Evolutionary conservation across 2,888 invertebrate species (phyloP).

Genomic region (Teleogryllus oceanicus): DNA sequence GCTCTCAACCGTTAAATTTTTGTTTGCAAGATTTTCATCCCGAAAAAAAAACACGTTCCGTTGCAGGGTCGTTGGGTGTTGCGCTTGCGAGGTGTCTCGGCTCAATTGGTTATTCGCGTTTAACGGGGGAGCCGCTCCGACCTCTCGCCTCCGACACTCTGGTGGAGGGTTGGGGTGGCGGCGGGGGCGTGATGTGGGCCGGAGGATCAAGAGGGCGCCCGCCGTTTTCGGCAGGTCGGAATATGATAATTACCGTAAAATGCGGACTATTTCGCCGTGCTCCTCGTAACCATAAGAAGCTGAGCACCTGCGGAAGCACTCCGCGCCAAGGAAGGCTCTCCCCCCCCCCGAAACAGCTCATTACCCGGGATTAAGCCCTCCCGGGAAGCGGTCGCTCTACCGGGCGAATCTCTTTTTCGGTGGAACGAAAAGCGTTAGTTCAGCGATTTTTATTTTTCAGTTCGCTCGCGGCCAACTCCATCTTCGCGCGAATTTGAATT

Average conservation of each 20-base stretch:
- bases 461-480: neutral
- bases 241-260: neutral
- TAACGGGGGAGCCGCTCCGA: no score
- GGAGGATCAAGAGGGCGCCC: neutral
- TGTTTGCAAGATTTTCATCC: no score
- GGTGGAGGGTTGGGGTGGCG: no score
- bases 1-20: no score
- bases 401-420: neutral
- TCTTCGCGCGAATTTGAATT: slow-evolving; percentile 9
- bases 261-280: neutral
- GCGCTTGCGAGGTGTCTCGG: no score
- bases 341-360: neutral
- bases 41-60: no score
- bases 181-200: neutral
- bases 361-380: neutral
- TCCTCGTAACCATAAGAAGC: neutral
- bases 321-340: neutral
- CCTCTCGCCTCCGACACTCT: no score
- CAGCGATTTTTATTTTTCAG: neutral
- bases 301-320: neutral
- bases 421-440: neutral
- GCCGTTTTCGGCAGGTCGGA: neutral
- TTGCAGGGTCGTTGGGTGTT: no score
- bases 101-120: no score
- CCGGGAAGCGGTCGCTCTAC: neutral